These are phyloP conservation scores for Lithobates pipiens DNA, from an alignment of 2,797 vertebrate species.

Conservation along the genomic window DNA sequence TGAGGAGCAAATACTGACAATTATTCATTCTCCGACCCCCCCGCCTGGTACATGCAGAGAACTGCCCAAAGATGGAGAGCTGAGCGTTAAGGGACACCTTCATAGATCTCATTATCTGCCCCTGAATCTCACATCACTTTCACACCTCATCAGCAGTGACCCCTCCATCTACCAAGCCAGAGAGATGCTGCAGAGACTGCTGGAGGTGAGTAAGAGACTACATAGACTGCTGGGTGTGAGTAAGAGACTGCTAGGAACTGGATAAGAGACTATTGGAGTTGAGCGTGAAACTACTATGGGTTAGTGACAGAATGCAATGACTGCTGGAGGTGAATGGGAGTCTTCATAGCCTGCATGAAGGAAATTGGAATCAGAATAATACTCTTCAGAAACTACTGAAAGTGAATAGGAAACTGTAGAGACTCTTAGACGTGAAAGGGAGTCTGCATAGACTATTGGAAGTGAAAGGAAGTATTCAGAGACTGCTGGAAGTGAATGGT, in stretches of 20 bases:
- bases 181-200: constrained; percentile 65
- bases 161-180: constrained; percentile 67
- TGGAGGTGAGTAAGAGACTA: constrained; percentile 70
- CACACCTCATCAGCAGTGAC: constrained; percentile 73
- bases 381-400: too few species aligned
- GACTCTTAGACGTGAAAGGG: too few species aligned
- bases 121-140: constrained; percentile 71
- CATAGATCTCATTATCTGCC: constrained; percentile 72
- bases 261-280: neutral
- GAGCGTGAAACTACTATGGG: neutral
- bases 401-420: too few species aligned
- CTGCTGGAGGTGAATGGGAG: neutral
- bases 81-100: constrained; percentile 64
- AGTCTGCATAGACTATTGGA: too few species aligned
- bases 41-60: constrained; percentile 63
- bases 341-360: neutral
- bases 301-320: neutral
- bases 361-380: neutral
- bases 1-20: constrained; percentile 29
- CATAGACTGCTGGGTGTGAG: neutral
- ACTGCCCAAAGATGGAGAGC: constrained; percentile 39
- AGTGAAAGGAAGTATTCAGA: neutral
- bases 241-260: too few species aligned
- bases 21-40: constrained; percentile 52
- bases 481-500: neutral